Percentiles rank a stretch among this genome's conserved stretches.
These are phyloP conservation scores for Leptinotarsa juncta DNA, from an alignment of 2,888 invertebrate species.

Conservation along the genomic window DNA sequence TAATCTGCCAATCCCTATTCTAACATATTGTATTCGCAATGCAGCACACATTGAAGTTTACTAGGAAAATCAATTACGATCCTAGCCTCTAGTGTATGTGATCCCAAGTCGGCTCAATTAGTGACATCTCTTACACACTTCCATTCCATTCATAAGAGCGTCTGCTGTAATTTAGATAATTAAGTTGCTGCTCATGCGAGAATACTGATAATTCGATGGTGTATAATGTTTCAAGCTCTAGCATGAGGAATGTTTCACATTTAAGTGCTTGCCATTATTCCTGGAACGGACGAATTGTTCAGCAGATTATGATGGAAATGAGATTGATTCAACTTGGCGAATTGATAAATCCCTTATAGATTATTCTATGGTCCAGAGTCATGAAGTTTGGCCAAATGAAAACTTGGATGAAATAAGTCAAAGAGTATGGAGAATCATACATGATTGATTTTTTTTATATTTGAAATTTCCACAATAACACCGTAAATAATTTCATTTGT, in stretches of 20 bases:
- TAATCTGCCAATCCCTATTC: neutral
- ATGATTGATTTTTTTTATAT: too few relatives aligned
- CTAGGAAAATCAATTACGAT: neutral
- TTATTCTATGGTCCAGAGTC: too few relatives aligned
- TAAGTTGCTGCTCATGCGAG: neutral
- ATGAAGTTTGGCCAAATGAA: too few relatives aligned
- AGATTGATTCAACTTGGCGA: neutral
- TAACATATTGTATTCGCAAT: neutral
- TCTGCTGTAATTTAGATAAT: conserved; percentile 1
- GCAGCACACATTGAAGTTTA: neutral
- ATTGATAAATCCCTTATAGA: too few relatives aligned
- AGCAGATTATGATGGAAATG: neutral
- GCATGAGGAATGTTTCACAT: neutral
- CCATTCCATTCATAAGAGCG: conserved; percentile 5
- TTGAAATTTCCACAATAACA: too few relatives aligned
- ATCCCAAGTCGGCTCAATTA: conserved; percentile 3
- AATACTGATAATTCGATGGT: conserved; percentile 1
- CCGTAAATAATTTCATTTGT: too few relatives aligned
- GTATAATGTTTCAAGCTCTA: neutral
- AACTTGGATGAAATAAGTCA: too few relatives aligned
- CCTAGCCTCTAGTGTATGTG: neutral
- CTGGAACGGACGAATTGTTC: too few relatives aligned
- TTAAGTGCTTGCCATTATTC: neutral
- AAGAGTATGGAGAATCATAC: too few relatives aligned
- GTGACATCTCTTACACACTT: neutral